Evolutionary conservation across 2,113 vertebrate species (phyloP).

Genomic region (Hippolais icterina): DNA sequence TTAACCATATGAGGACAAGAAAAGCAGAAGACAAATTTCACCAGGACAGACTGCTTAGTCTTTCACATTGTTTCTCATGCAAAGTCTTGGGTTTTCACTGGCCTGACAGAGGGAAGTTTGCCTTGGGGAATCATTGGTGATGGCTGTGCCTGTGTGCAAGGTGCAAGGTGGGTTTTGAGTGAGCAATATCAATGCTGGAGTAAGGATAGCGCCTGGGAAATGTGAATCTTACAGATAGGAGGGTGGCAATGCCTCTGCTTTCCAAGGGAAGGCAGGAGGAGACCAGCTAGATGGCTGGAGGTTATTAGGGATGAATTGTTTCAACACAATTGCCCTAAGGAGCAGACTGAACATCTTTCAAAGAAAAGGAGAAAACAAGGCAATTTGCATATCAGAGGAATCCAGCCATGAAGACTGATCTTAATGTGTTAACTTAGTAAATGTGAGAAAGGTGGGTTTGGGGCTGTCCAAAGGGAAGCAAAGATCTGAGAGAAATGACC

Average conservation of each 20-base stretch:
- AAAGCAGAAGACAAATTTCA: background rate
- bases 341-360: background rate
- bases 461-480: accelerated
- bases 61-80: background rate
- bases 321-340: background rate
- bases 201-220: background rate
- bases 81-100: background rate
- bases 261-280: background rate
- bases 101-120: background rate
- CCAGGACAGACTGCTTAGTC: background rate
- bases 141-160: accelerated
- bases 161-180: background rate
- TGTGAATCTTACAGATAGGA: background rate
- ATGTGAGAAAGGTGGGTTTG: background rate
- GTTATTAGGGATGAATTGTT: background rate
- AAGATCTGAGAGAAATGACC: background rate
- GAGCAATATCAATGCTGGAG: accelerated
- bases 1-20: background rate
- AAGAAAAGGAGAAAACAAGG: background rate
- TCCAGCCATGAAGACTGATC: background rate
- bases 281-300: background rate
- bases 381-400: background rate
- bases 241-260: background rate
- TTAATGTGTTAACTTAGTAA: background rate
- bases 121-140: background rate